These are phyloP conservation scores for Anomalospiza imberbis DNA, from an alignment of 2,797 vertebrate species.

Conservation along the genomic window DNA sequence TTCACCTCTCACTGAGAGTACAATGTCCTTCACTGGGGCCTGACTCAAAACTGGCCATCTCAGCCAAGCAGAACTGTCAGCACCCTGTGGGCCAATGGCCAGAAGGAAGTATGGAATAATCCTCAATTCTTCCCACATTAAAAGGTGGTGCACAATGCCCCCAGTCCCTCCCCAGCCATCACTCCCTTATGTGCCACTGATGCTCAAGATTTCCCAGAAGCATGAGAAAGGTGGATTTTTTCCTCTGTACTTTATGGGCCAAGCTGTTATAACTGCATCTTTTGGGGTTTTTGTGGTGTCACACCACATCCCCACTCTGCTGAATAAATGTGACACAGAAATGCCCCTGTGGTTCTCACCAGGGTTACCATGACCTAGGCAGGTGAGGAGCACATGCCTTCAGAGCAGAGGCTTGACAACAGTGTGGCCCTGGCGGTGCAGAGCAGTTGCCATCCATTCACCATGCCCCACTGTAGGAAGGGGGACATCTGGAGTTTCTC, in stretches of 20 bases:
- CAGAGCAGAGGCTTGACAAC: not conserved
- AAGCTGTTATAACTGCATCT: not conserved
- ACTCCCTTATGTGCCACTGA: fast-evolving
- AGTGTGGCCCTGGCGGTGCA: not conserved
- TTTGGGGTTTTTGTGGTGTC: not conserved
- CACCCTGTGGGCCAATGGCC: not conserved
- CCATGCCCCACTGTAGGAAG: not conserved
- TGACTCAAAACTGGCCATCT: fast-evolving
- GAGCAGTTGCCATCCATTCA: not conserved
- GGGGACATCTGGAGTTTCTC: not conserved
- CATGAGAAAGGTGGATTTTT: not conserved
- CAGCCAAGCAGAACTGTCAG: not conserved
- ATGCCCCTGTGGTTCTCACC: not conserved
- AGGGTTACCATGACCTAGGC: not conserved
- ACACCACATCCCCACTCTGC: too few relatives aligned
- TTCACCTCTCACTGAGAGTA: not conserved
- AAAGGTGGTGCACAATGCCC: not conserved
- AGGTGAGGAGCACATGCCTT: not conserved
- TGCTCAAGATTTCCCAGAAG: not conserved
- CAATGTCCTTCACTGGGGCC: not conserved
- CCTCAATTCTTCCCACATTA: too few relatives aligned
- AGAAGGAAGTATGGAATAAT: not conserved
- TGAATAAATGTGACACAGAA: not conserved
- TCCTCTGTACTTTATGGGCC: not conserved
- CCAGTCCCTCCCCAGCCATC: not conserved